These are phyloP conservation scores for Numenius phaeopus DNA, from an alignment of 2,797 vertebrate genomes.

Conservation along the genomic window DNA sequence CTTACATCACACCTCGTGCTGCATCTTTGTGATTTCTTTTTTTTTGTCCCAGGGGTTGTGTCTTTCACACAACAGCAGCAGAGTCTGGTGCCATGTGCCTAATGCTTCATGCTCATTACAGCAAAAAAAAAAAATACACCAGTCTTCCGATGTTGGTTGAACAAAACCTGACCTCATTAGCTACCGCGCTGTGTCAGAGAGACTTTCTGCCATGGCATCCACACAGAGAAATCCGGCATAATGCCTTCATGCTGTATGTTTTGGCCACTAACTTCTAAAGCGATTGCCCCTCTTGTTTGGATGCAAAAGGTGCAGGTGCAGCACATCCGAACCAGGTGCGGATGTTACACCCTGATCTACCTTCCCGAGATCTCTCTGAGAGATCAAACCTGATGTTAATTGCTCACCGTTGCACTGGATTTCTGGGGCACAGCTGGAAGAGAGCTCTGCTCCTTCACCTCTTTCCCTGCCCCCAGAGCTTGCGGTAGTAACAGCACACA, in stretches of 20 bases:
- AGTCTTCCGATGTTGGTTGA: background rate
- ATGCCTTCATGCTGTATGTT: background rate
- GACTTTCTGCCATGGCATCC: background rate
- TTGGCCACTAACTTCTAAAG: background rate
- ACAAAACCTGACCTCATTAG: slow-evolving; percentile 19
- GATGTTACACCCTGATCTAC: background rate
- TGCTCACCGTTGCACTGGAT: background rate
- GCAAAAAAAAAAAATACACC: background rate
- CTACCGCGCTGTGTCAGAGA: background rate
- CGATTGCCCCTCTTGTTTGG: background rate
- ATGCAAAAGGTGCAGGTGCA: background rate
- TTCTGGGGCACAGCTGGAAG: slow-evolving; percentile 30
- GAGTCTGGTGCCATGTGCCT: background rate
- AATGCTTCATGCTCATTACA: background rate
- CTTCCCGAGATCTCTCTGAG: background rate
- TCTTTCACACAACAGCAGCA: background rate
- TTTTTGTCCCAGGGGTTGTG: background rate
- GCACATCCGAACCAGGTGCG: background rate
- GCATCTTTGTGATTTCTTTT: background rate
- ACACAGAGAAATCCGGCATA: background rate
- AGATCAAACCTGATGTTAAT: background rate
- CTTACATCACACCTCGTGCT: background rate
- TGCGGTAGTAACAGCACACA: background rate
- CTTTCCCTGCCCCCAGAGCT: background rate
- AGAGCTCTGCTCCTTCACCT: background rate